Evolutionary conservation across 2,888 invertebrate genomes (phyloP), one percentile per base, ranked within the genome.

Genomic region (Rhopalosiphum nymphaeae): DNA sequence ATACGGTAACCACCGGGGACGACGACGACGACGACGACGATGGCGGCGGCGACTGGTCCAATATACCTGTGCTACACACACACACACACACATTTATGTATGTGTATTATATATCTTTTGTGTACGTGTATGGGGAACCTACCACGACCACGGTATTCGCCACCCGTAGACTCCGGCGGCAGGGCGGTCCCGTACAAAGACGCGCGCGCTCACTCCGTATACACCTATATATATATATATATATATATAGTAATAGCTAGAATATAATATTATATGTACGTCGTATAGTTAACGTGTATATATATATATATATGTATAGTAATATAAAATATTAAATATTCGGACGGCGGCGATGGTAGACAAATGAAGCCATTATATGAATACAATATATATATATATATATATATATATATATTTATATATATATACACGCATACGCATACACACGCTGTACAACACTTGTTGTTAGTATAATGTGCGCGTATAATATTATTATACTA

Each of bases 341-440:
- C 53, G 91, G 91, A 26, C 78, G 36, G 57, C 61, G 89, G 44
- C 46, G 61, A 16, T 36, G 61, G 89, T 44, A 91, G 91, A 91
- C 78, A 91, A 91, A 91, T 91, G 91, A 91, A 91, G 91, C 78
- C 91, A 91, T 91, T 91, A 91, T 78, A 90, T 16, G 78, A 56
- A 29, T 89, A 91, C 67, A 25, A 26, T 89, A 42, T 56, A 56
- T 21, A 46, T 5, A 29, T 49, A 25, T 53, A 44, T 44, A 44
- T 44, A 44, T 46, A n/a, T 53, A 49, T n/a, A 46, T 49, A 25
- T 46, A 26, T 46, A 67, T n/a, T 3, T 46, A n/a, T 53, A 49
- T n/a, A 46, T 49, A 25, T 46, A 26, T 46, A 67, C 11, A 84
- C 5, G 42, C 25, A 84, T 9, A n/a, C 36, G n/a, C n/a, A n/a